Base-by-base conservation (phyloP, 2,797 vertebrate species). In the Serranus cabrilla region DNA sequence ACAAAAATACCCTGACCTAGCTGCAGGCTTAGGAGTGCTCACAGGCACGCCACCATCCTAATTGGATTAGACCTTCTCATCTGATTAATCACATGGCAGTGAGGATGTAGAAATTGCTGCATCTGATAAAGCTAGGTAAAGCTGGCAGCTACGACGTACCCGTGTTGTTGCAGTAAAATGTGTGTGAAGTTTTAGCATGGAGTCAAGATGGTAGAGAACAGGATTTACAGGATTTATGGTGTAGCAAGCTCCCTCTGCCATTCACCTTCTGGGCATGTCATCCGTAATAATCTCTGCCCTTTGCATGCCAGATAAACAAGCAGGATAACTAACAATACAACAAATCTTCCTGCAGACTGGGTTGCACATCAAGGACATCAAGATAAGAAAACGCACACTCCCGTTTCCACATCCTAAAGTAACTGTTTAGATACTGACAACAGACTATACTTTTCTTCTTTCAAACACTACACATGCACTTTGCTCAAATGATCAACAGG, bases 31-130 rank as follows among this genome's bases (percentile, higher is more conserved):
- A 90, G 69, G 46, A 55, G 62, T 45, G 49, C 75, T 70, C 81
- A 74, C 74, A 73, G 21, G 58, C 74, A 72, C 76, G 76, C 91
- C 84, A 78, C 65, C 23, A 16, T 50, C 68, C 74, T 91, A 90
- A 94, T 91, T 91, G 92, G 92, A 93, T 94, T 91, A 89, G 51
- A 51, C 11, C 31, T 75, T 58, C 80, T 92, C 84, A 91, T 83
- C 89, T 87, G 77, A 90, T 91, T 90, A 90, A 85, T 92, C 88
- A 86, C 88, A 84, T 81, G 89, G 46, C 78, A 58, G 57, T n/a
- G 45, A 39, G 66, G 64, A 73, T 68, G 70, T 14, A 81, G 43
- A 81, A 82, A 76, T 55, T 73, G 61, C 63, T 79, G 66, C 45
- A 74, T 64, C 62, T 76, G 74, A 76, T 74, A 71, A 74, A 67